A percentile compares a stretch with the other conserved stretches of the same genome.
phyloP scores from a whole-genome alignment of 1,140 invertebrate species.

The Drosophila biarmipes region DNA sequence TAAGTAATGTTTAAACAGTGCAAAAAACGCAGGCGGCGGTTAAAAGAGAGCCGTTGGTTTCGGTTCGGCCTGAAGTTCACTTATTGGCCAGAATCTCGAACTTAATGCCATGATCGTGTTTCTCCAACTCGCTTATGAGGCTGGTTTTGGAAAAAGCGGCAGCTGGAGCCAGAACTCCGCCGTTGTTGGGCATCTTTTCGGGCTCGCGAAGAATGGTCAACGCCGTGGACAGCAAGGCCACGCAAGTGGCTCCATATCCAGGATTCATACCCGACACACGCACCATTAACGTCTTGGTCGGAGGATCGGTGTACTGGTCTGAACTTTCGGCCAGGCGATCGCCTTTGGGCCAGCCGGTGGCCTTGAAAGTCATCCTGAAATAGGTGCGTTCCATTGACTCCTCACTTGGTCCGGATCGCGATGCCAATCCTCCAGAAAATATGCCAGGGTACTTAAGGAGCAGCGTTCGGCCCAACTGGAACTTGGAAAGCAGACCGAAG shows the following conservation, averaged over 20 bases:
- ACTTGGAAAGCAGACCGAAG: conserved; percentile 89
- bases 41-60: background rate
- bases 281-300: conserved; percentile 89
- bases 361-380: conserved; percentile 90
- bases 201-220: conserved; percentile 91
- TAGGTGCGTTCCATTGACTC: conserved; percentile 87
- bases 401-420: conserved; percentile 88
- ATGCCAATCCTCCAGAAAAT: conserved; percentile 90
- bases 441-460: conserved; percentile 90
- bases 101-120: conserved; percentile 82
- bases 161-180: conserved; percentile 85
- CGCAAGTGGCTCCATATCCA: conserved; percentile 93
- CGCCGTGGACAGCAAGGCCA: conserved; percentile 89
- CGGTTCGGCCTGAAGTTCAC: conserved; percentile 23
- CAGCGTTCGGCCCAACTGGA: conserved; percentile 87
- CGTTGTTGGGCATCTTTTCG: conserved; percentile 89
- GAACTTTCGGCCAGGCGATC: conserved; percentile 87
- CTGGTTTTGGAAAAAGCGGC: conserved; percentile 81
- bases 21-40: background rate
- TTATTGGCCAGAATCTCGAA: conserved; percentile 83
- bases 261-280: conserved; percentile 89
- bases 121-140: conserved; percentile 79
- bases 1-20: conserved; percentile 1
- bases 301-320: conserved; percentile 87
- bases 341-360: conserved; percentile 91